Evolutionary conservation across 2,113 vertebrate genomes (phyloP).

Genomic region (Lagopus muta): DNA sequence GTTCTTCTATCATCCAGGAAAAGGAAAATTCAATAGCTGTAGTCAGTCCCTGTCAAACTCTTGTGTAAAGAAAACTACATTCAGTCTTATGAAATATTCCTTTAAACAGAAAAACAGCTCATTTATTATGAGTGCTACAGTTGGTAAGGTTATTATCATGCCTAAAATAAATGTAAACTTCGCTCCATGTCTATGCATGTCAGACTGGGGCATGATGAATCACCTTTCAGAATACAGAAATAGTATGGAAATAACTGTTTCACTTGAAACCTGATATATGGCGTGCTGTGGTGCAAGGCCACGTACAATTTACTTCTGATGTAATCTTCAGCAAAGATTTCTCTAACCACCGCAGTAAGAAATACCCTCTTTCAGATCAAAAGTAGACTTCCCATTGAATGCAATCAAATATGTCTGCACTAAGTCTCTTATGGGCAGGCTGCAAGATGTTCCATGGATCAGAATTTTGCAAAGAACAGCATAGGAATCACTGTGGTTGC

Average conservation of each 20-base stretch:
- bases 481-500: neutral
- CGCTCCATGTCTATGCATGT: neutral
- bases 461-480: neutral
- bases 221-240: neutral
- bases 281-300: neutral
- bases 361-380: neutral
- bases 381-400: neutral
- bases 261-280: neutral
- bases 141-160: neutral
- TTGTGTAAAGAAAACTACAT: neutral
- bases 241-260: neutral
- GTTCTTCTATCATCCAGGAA: neutral
- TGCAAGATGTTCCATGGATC: neutral
- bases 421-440: neutral
- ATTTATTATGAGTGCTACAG: neutral
- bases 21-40: neutral
- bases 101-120: neutral
- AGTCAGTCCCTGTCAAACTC: neutral
- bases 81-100: neutral
- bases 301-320: neutral
- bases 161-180: slow-evolving; percentile 12
- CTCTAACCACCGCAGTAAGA: neutral
- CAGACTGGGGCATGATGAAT: neutral
- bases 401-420: neutral
- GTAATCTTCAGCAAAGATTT: neutral